A percentile compares a stretch with the other conserved stretches of the same genome.
Conservation (phyloP, 2,113 vertebrate genomes). For the Peromyscus polionotus region DNA sequence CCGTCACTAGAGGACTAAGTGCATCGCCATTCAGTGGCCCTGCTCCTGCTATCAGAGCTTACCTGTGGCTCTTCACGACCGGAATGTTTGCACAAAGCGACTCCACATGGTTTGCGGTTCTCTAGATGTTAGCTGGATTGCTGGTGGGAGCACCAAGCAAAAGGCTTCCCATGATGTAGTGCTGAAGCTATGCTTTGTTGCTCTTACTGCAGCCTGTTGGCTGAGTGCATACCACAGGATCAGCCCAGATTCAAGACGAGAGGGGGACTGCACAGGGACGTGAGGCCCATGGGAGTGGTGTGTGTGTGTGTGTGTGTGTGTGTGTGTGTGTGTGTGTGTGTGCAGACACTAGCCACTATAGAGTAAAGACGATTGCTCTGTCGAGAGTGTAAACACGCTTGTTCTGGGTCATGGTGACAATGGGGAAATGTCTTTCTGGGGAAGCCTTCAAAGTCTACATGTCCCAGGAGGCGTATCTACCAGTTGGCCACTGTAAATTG, state of each 20-base stretch:
- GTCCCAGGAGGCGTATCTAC: conserved; percentile 40
- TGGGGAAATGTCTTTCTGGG: neutral
- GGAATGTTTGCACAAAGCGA: neutral
- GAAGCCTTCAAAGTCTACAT: conserved; percentile 58
- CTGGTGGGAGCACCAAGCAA: neutral
- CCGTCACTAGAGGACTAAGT: neutral
- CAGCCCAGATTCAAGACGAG: neutral
- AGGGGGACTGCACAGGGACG: neutral
- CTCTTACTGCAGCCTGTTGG: neutral
- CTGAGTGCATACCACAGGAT: neutral
- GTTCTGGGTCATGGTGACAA: neutral
- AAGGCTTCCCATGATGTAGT: neutral
- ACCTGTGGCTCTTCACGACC: neutral
- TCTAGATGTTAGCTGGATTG: neutral
- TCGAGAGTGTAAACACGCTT: neutral
- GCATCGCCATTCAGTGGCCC: neutral
- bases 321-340: neutral
- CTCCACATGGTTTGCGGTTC: neutral
- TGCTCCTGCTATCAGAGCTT: neutral
- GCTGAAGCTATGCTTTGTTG: neutral
- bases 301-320: neutral
- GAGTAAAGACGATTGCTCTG: neutral
- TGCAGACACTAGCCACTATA: neutral
- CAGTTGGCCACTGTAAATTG: conserved; percentile 10
- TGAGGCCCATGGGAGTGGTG: neutral